Evolutionary conservation across 2,113 vertebrate species (phyloP), one percentile per base, ranked within the genome.

Genomic region (Probosciger aterrimus): DNA sequence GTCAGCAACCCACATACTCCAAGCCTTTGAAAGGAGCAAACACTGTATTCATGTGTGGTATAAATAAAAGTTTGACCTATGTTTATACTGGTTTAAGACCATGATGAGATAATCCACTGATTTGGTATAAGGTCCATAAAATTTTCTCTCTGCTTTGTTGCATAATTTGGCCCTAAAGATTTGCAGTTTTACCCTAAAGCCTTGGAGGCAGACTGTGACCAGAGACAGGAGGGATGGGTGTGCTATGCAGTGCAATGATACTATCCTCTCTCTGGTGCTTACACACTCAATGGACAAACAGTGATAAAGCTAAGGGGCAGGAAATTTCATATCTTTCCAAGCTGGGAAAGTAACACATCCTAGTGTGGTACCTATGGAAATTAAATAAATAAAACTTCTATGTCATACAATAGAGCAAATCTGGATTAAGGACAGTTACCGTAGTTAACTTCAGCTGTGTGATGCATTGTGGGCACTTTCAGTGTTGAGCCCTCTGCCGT

Each of bases 381-480:
- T 31, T 13, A 46, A 65, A 35, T 20, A 33, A 74, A 65, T 41
- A 22, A 57, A 83, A 33, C 20, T 27, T 88, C 37, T 10, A 11
- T 31, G 25, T 27, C 57, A 49, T 68, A 63, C 43, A 39, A 22
- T 8, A 71, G 7, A 79, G 27, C 22, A 65, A 18, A 60, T n/a
- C 12, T n/a, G 31, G 25, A 35, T 39, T 8, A 47, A 83, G 59
- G 59, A 46, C 64, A 71, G 97, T 98, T 98, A 99, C 99, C 99
- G 0, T 99, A 99, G 95, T 98, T 98, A 73, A 99, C 98, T 90
- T 99, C 98, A 0, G 98, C 96, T 13, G 97, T 97, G 94, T 99
- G 99, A 86, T 99, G 98, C 98, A 99, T 99, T 95, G 98, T 99
- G 55, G 99, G 98, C 59, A 99, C 99, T 91, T 98, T 99, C 94